Conservation (phyloP, 2,113 vertebrate genomes). For the Mustela nigripes region DNA sequence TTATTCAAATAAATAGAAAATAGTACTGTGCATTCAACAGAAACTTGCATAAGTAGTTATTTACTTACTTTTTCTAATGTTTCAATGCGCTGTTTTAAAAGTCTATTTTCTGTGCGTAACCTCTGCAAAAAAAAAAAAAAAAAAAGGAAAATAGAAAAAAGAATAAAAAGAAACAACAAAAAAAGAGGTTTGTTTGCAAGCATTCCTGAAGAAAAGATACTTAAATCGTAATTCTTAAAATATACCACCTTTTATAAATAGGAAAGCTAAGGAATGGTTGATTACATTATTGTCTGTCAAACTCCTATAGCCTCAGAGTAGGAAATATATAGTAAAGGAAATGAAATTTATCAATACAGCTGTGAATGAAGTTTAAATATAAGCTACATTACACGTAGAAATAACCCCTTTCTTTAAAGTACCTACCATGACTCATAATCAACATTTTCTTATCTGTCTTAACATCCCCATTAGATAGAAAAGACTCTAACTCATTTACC, state of each 20-base stretch:
- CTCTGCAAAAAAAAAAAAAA: conserved; percentile 91
- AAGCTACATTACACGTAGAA: not conserved
- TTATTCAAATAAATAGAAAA: conserved; percentile 56
- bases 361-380: conserved; percentile 43
- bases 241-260: conserved; percentile 32
- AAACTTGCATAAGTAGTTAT: not conserved
- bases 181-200: conserved; percentile 55
- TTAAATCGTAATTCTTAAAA: conserved; percentile 33
- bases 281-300: conserved; percentile 45
- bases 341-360: not conserved
- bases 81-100: conserved; percentile 98
- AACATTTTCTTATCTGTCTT: not conserved
- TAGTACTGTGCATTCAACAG: conserved; percentile 30
- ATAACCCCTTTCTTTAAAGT: not conserved
- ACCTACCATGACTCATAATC: conserved; percentile 4
- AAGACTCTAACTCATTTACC: conserved; percentile 37
- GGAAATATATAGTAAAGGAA: conserved; percentile 43
- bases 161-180: not conserved
- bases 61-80: conserved; percentile 98
- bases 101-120: conserved; percentile 97
- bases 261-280: not conserved
- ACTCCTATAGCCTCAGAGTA: not conserved
- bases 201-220: conserved; percentile 27
- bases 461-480: conserved; percentile 18
- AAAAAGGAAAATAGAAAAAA: conserved; percentile 61